Evolutionary conservation across 2,797 vertebrate genomes (phyloP), one percentile per base, ranked within the genome.

Genomic region (Chromobotia macracanthus): DNA sequence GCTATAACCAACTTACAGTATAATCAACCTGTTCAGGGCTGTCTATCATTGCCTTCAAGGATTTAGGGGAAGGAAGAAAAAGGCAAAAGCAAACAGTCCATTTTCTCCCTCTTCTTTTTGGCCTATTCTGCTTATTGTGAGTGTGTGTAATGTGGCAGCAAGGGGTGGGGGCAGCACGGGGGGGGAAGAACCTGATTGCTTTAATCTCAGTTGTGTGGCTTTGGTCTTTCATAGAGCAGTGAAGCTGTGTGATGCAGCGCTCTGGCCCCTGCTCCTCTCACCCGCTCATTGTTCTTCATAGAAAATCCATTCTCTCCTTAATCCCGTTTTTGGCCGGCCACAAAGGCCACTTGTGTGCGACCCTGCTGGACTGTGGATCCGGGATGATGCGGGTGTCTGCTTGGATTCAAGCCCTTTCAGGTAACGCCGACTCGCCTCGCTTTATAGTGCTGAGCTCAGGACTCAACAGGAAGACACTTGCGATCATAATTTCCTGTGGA

Each of bases 261-360:
- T 93, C 89, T 91, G 95, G 95, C 95, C 95, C 94, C 94, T 90
- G 88, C 94, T 93, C 94, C 91, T 89, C 89, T 90, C 82, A 77
- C 89, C 86, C 90, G 91, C 88, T 94, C 93, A 98, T 99, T 98
- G 96, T 97, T 97, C 96, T 95, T 96, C 95, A 94, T 95, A 95
- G 95, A 98, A 98, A 98, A 98, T 97, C 96, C 96, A 97, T 97
- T 97, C 96, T 94, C 94, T 93, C 95, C 96, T 97, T 99, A 99
- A 99, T 99, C 97, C 96, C 91, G 94, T 96, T 96, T 97, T 96
- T 96, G 94, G 95, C 94, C 92, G 10, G 38, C 95, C 96, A 99
- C 97, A 98, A 99, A 98, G 95, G 95, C 94, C 96, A 96, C 96
- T 98, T 98, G 97, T 98, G 95, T 95, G 94, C 93, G 83, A 94